Base-by-base conservation (phyloP, 2,888 invertebrate genomes). In the Fragum whitleyi region DNA sequence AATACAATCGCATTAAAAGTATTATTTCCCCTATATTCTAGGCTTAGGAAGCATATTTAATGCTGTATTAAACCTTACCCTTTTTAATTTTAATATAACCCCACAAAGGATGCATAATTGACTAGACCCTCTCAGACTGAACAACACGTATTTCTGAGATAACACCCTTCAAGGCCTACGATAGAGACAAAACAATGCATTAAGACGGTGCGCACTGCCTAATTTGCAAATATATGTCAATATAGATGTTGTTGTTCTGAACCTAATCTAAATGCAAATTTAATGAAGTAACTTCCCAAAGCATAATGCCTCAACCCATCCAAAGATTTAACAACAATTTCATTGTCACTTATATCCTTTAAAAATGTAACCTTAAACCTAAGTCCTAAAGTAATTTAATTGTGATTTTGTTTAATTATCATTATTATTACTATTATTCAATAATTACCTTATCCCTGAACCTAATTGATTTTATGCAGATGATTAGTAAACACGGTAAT, bases 241-340 rank as follows among this genome's bases (percentile, higher is more conserved):
- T 57, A 57, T 57, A 57, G 57, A 26, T 57, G 23, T 57, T 23
- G 57, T 11, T n/a, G n/a, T n/a, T n/a, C n/a, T n/a, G n/a, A n/a
- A n/a, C n/a, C 21, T 57, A 57, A 6, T 11, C 7, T 23, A 57
- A 57, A 57, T 7, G 23, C 57, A 5, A 19, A 57, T 23, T 7
- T 23, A 6, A 57, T 14, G 57, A 26, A 57, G 21, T 57, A 23
- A 57, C 3, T 14, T 57, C 3, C n/a, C 5, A 1, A 57, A 26
- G 23, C 57, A 57, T 7, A 57, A 21, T 26, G 23, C 21, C 19
- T 21, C 23, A 11, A 57, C 57, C 14, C 23, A 26, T 23, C 7
- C 26, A 57, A 57, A 6, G 26, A 26, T 57, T 23, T 26, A 7
- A 23, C 3, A 14, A 7, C 57, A n/a, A 47, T 47, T 5, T 57